phyloP scores from a whole-genome alignment of 2,797 vertebrate genomes.

The Pogoniulus pusillus region DNA sequence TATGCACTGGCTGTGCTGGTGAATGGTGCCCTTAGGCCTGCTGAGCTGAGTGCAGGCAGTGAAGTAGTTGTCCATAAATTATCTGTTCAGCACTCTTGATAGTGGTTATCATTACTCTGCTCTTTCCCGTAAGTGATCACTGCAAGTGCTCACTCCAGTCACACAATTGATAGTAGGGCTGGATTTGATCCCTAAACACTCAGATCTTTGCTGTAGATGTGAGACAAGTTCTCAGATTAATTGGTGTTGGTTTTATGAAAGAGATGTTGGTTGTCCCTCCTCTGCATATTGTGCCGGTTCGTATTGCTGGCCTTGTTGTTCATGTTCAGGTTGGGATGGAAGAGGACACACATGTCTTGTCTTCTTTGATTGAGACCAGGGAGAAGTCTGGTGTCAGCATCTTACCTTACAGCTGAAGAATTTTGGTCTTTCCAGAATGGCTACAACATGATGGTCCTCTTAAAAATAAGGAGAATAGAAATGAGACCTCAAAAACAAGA shows the following conservation, averaged over 20 bases:
- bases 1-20: neutral
- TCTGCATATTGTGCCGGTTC: rapidly evolving
- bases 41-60: neutral
- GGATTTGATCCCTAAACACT: neutral
- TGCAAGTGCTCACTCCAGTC: neutral
- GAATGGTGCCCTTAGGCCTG: neutral
- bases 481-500: neutral
- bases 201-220: neutral
- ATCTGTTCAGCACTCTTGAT: neutral
- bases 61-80: neutral
- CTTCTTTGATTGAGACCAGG: neutral
- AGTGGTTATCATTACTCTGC: neutral
- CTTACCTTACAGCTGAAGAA: neutral
- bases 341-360: neutral
- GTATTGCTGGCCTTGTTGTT: neutral
- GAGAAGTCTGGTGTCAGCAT: neutral
- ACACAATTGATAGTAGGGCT: neutral
- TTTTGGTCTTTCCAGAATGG: neutral
- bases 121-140: neutral
- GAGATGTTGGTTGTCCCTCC: neutral
- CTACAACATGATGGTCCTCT: neutral
- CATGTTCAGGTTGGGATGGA: neutral
- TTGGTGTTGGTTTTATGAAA: neutral
- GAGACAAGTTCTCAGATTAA: neutral
- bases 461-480: neutral